phyloP scores from a whole-genome alignment of 2,113 vertebrate species.

The Xenopus borealis region DNA sequence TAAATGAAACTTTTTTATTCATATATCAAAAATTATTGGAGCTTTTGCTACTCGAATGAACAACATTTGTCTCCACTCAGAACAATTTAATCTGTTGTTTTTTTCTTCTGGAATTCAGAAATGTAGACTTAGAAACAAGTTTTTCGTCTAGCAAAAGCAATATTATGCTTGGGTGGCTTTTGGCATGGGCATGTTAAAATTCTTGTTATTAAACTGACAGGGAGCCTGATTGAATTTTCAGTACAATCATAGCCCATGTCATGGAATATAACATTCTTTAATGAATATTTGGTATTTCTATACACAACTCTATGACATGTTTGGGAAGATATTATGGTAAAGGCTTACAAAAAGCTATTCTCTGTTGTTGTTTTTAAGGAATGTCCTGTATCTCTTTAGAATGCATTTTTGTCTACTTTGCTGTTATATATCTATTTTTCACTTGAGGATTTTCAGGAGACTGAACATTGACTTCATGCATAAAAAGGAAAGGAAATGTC shows the following conservation, averaged over 20 bases:
- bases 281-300: conserved; percentile 58
- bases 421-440: no score
- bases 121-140: conserved; percentile 48
- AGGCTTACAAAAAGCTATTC: neutral
- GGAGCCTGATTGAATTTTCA: conserved; percentile 61
- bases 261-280: conserved; percentile 55
- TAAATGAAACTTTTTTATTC: conserved; percentile 42
- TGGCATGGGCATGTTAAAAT: conserved; percentile 59
- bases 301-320: conserved; percentile 45
- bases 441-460: no score
- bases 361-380: no score
- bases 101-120: conserved; percentile 52
- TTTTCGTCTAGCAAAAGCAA: conserved; percentile 56
- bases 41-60: conserved; percentile 12
- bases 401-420: no score
- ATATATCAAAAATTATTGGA: conserved; percentile 39
- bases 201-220: conserved; percentile 54
- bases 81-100: conserved; percentile 24
- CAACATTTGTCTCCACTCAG: conserved; percentile 8
- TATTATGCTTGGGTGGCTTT: conserved; percentile 57
- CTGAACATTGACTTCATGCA: no score
- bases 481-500: no score
- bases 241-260: conserved; percentile 53
- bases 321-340: conserved; percentile 43
- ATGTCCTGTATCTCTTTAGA: no score